A percentile compares a stretch with the other conserved stretches of the same genome.
Conservation (phyloP, 2,113 vertebrate species). For the Erinaceus europaeus region DNA sequence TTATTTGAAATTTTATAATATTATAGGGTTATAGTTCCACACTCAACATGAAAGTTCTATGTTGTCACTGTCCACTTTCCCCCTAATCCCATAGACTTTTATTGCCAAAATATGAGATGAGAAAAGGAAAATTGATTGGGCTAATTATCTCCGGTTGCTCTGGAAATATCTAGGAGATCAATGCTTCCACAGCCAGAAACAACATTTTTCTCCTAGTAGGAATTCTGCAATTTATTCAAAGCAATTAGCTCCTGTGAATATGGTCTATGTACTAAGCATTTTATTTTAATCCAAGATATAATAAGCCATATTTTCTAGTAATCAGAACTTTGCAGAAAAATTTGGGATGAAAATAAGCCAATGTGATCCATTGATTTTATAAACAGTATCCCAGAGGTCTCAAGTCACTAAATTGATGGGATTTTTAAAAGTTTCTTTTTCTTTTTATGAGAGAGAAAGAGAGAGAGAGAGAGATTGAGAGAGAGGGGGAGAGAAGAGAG, state of each 20-base stretch:
- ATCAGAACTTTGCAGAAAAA: not conserved
- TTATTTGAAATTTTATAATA: no score
- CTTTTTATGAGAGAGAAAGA: no score
- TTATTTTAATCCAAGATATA: not conserved
- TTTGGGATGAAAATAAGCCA: not conserved
- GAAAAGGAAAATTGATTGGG: conserved; percentile 16
- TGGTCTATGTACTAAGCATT: not conserved
- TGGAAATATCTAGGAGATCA: conserved; percentile 45
- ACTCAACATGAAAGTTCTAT: no score
- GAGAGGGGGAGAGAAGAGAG: no score
- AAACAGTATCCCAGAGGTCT: not conserved
- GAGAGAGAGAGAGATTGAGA: no score
- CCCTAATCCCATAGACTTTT: no score
- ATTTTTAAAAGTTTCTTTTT: no score
- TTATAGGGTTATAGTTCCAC: no score
- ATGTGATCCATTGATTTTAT: not conserved
- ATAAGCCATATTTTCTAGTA: not conserved
- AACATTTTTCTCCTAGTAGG: conserved; percentile 25
- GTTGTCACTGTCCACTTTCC: no score
- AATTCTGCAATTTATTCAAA: not conserved
- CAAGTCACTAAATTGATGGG: no score
- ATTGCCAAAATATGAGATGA: not conserved
- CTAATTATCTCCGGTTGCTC: conserved; percentile 6
- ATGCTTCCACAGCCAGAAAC: conserved; percentile 37
- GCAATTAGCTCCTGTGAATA: not conserved